Evolutionary conservation across 2,113 vertebrate genomes (phyloP).

Genomic region (Eulemur rufifrons): DNA sequence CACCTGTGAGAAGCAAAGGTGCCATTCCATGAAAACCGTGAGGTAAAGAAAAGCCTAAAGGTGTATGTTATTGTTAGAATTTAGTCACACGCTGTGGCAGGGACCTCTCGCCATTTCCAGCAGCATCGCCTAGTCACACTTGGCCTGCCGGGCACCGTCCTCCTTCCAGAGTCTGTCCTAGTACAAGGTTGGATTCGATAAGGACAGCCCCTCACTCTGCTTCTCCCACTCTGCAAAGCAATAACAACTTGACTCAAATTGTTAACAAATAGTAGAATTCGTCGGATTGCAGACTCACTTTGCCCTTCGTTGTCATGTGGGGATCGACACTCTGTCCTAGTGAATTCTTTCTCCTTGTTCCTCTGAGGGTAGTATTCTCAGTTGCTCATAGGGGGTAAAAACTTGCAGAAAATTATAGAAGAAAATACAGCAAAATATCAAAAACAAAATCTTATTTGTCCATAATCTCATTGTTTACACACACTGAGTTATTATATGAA

Average conservation of each 20-base stretch:
- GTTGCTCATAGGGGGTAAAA: not conserved
- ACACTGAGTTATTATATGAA: not conserved
- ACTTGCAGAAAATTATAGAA: not conserved
- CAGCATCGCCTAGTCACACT: not conserved
- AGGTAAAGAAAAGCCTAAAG: not conserved
- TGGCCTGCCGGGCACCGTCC: not conserved
- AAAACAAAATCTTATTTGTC: not conserved
- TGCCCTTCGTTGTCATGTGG: not conserved
- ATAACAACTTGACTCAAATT: not conserved
- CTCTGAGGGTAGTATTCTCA: not conserved
- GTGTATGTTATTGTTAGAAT: not conserved
- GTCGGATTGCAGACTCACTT: not conserved
- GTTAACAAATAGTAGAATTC: not conserved
- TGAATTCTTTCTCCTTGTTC: not conserved
- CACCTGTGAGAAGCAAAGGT: not conserved
- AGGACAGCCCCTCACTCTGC: not conserved
- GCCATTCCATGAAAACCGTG: not conserved
- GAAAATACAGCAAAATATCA: not conserved
- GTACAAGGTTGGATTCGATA: not conserved
- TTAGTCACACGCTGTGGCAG: not conserved
- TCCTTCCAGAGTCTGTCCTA: not conserved
- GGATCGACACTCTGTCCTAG: not conserved
- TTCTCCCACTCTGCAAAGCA: not conserved
- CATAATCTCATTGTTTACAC: not conserved
- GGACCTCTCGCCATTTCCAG: not conserved